These are phyloP conservation scores for Cryptotermes secundus DNA, from an alignment of 1,140 invertebrate species.

Conservation along the genomic window DNA sequence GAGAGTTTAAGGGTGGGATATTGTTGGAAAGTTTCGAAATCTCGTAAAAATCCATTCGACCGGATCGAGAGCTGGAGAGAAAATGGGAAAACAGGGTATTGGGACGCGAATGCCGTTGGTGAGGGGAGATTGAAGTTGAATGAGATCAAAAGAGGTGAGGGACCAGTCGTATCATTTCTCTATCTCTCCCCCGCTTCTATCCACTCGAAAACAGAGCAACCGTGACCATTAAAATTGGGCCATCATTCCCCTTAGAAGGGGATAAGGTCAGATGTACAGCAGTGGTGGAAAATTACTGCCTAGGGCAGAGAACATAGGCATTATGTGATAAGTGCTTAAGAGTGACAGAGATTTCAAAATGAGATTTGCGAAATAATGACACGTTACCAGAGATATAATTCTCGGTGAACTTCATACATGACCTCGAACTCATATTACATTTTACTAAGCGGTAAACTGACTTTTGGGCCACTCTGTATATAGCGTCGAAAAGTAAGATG, in stretches of 20 bases:
- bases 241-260: not conserved
- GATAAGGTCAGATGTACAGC: not conserved
- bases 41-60: constrained; percentile 19
- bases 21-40: constrained; percentile 11
- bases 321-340: too few species aligned
- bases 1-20: not conserved
- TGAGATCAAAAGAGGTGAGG: not conserved
- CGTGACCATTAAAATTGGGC: constrained; percentile 11
- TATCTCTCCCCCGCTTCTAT: not conserved
- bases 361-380: too few species aligned
- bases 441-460: too few species aligned
- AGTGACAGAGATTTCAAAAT: too few species aligned
- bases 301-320: not conserved
- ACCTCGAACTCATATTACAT: too few species aligned
- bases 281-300: not conserved
- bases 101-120: not conserved
- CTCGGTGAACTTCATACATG: too few species aligned
- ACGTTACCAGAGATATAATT: too few species aligned
- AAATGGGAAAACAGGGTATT: not conserved
- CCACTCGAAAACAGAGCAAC: not conserved
- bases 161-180: constrained; percentile 4
- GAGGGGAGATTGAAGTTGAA: not conserved
- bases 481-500: too few species aligned
- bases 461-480: too few species aligned
- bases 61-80: not conserved